Base-by-base conservation (phyloP, 2,888 invertebrate species). In the Xanthia icteritia region DNA sequence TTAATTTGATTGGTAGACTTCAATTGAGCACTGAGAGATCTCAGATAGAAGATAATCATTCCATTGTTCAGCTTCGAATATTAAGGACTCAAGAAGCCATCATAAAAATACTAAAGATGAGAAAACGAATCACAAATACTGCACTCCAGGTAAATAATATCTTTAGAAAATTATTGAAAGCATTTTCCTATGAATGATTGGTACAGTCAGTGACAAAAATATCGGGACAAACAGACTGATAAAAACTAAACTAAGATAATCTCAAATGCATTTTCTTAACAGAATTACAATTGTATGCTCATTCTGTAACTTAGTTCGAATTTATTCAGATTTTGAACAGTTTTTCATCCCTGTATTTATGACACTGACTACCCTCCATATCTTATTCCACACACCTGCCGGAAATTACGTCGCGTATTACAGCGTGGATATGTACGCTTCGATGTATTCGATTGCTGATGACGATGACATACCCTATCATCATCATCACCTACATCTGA, bases 71-170 rank as follows among this genome's bases (percentile, higher is more conserved):
- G 94, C 97, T 99, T 74, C 97, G 99, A 92, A 99, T 99, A 94
- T 97, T 99, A 87, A 97, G 99, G 90, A 98, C 98, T 27, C 97
- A 99, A 97, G 99, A 99, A 97, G 99, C 99, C 45, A 99, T 99
- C 85, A 99, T 99, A 86, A 99, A 99, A 97, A 99, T 99, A 83
- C 97, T 99, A 95, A 99, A 99, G 96, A 99, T 99, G 99, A 97
- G 99, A 82, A 99, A 99, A 94, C 97, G 98, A 82, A 98, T 99
- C 84, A 98, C 98, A 68, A 99, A 99, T 94, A 99, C 99, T 71
- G 98, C 99, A 88, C 97, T 99, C 83, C 99, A 99, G 97, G 97
- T 97, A 92, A 90, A 31, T 68, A 42, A 23, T 54, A 54, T 17
- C n/a, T 31, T 67, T 45, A 23, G 5, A 61, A 56, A 79, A 39